Evolutionary conservation across 2,888 invertebrate genomes (phyloP), one percentile per base, ranked within the genome.

Genomic region (Papilio protenor): DNA sequence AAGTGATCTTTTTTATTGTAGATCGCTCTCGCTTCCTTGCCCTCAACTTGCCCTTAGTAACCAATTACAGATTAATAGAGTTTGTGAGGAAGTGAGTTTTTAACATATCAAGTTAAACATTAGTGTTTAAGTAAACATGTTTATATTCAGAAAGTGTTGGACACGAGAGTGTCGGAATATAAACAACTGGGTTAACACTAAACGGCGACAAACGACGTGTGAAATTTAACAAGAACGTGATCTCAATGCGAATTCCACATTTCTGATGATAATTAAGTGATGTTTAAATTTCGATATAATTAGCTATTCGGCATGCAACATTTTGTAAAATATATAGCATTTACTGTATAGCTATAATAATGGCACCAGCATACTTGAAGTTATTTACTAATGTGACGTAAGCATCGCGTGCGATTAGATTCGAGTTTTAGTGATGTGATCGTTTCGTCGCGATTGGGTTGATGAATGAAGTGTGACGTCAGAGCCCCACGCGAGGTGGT

Each of bases 401-500:
- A 40, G 55, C 49, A 45, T 69, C 33, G 12, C 71, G 49, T 66
- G 40, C 59, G 21, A 57, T 55, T 59, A 40, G 69, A 23, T 49
- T 72, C 49, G 70, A 55, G 74, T 71, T 59, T 52, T n/a, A 73
- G 27, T 14, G 45, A 64, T 27, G 23, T 47, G 27, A 76, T 75
- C 52, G 64, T 73, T 70, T 73, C 70, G 59, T 40, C 61, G 59
- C 61, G 61, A 49, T 73, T 70, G 23, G 75, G 66, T 79, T 77
- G 59, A 81, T 82, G 82, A 83, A 82, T 83, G 82, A 83, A 83
- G 75, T 79, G 80, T 80, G 78, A 66, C 61, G 79, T 75, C 75
- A 75, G 8, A 33, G n/a, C 27, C 77, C 72, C 78, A 80, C 80
- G 78, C 82, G 78, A 77, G 78, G 81, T 79, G 76, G 76, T 78